Evolutionary conservation across 2,113 vertebrate species (phyloP).

Genomic region (Murina feae): DNA sequence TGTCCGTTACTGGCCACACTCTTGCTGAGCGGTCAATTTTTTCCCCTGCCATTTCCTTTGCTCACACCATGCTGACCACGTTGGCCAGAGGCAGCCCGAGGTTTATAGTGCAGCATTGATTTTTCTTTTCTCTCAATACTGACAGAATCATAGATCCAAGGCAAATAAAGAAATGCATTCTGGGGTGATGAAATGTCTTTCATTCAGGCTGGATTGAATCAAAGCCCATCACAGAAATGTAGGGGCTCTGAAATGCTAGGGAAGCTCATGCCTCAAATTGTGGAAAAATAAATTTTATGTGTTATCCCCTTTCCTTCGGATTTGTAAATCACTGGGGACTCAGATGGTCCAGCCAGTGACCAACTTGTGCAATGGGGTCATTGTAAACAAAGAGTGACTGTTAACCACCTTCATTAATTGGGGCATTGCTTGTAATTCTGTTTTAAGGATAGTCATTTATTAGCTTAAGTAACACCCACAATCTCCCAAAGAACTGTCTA

Average conservation of each 20-base stretch:
- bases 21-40: conserved; percentile 88
- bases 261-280: conserved; percentile 79
- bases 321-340: conserved; percentile 73
- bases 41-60: conserved; percentile 88
- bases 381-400: conserved; percentile 45
- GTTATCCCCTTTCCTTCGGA: conserved; percentile 80
- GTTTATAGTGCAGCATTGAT: conserved; percentile 93
- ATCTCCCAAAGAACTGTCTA: conserved; percentile 38
- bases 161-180: conserved; percentile 98
- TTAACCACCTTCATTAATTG: conserved; percentile 35
- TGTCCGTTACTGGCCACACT: conserved; percentile 85
- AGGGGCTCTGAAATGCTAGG: conserved; percentile 80
- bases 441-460: conserved; percentile 39
- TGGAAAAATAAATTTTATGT: conserved; percentile 84
- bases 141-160: conserved; percentile 99
- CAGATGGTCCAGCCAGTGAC: not conserved
- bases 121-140: conserved; percentile 96
- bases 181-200: conserved; percentile 95
- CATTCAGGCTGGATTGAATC: conserved; percentile 91
- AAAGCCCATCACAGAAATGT: conserved; percentile 88
- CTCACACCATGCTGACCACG: conserved; percentile 86
- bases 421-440: conserved; percentile 20
- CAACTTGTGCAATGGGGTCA: not conserved
- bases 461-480: conserved; percentile 22
- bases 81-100: conserved; percentile 87